A percentile compares a stretch with the other conserved stretches of the same genome.
Evolutionary conservation across 1,140 invertebrate species (phyloP).

Genomic region (Leptopilina boulardi): DNA sequence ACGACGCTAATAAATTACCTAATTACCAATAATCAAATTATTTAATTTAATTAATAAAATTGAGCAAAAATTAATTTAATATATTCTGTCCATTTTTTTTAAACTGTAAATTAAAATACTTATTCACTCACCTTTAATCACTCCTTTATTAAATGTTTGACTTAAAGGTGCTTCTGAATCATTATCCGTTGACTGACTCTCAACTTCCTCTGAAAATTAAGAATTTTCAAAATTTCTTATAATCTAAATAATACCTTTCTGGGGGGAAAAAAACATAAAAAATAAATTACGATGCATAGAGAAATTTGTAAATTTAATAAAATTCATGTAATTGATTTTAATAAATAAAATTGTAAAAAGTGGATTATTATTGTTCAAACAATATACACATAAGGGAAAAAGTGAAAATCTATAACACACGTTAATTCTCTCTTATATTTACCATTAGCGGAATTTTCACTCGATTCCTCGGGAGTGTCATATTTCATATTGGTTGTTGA

Average conservation of each 20-base stretch:
- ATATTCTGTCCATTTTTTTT: too few species aligned
- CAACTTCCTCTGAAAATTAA: constrained; percentile 45
- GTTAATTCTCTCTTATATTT: constrained; percentile 28
- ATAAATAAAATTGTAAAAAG: too few species aligned
- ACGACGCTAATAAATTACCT: constrained; percentile 61
- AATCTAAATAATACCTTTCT: too few species aligned
- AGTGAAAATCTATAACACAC: not conserved
- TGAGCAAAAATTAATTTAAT: too few species aligned
- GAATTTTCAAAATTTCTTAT: too few species aligned
- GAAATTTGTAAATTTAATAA: too few species aligned
- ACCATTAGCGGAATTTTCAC: constrained; percentile 65
- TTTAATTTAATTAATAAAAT: too few species aligned
- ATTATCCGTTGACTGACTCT: constrained; percentile 53
- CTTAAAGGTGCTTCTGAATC: constrained; percentile 52
- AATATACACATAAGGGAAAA: not conserved
- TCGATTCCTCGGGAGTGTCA: constrained; percentile 65
- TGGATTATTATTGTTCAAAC: not conserved
- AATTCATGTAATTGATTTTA: too few species aligned
- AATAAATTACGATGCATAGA: too few species aligned
- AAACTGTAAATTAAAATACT: constrained; percentile 12
- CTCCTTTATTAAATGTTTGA: not conserved
- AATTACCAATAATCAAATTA: too few species aligned
- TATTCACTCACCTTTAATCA: not conserved
- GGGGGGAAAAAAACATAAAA: too few species aligned
- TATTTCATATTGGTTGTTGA: constrained; percentile 64